Evolutionary conservation across 2,888 invertebrate species (phyloP).

Genomic region (Chesias legatella): DNA sequence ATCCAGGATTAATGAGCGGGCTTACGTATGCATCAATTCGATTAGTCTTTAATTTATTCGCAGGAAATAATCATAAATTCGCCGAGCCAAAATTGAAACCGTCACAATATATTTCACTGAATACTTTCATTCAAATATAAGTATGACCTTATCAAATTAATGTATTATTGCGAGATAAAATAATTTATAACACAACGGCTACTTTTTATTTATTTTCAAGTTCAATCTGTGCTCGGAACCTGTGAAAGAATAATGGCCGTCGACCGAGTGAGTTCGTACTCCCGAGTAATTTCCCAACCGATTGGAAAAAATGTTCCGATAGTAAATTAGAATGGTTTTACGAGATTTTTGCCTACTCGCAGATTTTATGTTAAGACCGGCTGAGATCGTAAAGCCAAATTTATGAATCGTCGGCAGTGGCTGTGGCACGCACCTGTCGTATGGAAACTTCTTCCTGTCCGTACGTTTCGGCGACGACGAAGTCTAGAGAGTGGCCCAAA

Average conservation of each 20-base stretch:
- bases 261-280: too few relatives aligned
- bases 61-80: constrained; percentile 25
- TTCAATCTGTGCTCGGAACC: constrained; percentile 47
- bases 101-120: constrained; percentile 7
- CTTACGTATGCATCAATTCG: constrained; percentile 26
- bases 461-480: constrained; percentile 93
- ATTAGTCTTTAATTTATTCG: constrained; percentile 23
- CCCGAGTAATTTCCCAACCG: constrained; percentile 49
- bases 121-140: constrained; percentile 4
- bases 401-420: constrained; percentile 21
- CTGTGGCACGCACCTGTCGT: constrained; percentile 68
- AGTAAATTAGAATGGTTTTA: constrained; percentile 40
- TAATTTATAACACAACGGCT: constrained; percentile 9
- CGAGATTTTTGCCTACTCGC: constrained; percentile 25
- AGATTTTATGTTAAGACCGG: constrained; percentile 20
- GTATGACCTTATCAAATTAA: neutral
- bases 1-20: constrained; percentile 25
- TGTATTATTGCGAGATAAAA: constrained; percentile 10
- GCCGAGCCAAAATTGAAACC: constrained; percentile 7
- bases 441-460: constrained; percentile 94
- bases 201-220: constrained; percentile 6
- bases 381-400: constrained; percentile 22
- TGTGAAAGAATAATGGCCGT: constrained; percentile 59
- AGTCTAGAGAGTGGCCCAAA: constrained; percentile 87
- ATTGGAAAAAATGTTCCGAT: constrained; percentile 44